Evolutionary conservation across 2,113 vertebrate species (phyloP).

Genomic region (Gnathonemus longibarbis): DNA sequence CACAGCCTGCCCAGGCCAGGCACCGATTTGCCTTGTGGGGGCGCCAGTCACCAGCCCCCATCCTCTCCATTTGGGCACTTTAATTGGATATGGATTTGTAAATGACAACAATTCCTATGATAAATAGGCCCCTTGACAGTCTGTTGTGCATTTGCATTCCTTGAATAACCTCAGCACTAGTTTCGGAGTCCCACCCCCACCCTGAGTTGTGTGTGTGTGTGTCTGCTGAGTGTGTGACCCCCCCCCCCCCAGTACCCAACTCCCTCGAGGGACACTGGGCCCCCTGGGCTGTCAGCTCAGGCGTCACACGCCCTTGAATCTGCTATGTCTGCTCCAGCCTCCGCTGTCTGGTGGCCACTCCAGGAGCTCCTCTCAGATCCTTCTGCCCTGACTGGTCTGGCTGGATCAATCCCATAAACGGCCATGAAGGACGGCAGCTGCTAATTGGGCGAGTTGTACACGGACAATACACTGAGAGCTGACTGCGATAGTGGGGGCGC

Average conservation of each 20-base stretch:
- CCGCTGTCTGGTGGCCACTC: no score
- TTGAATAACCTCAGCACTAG: slow-evolving; percentile 61
- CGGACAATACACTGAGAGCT: slow-evolving; percentile 36
- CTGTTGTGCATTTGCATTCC: slow-evolving; percentile 67
- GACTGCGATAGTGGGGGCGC: slow-evolving; percentile 9
- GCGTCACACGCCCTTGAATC: neutral
- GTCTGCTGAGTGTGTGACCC: slow-evolving; percentile 17
- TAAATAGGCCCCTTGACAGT: slow-evolving; percentile 62
- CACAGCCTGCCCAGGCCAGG: slow-evolving; percentile 57
- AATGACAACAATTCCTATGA: slow-evolving; percentile 53
- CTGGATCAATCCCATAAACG: slow-evolving; percentile 33
- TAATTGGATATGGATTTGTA: slow-evolving; percentile 74
- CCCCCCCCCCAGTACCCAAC: neutral
- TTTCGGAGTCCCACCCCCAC: slow-evolving; percentile 38
- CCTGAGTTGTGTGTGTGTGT: slow-evolving; percentile 1
- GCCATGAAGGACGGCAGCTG: slow-evolving; percentile 24
- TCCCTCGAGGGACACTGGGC: neutral
- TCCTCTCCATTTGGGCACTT: slow-evolving; percentile 61
- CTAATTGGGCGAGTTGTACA: slow-evolving; percentile 43
- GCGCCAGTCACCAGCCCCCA: slow-evolving; percentile 44
- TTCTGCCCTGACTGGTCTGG: slow-evolving; percentile 20
- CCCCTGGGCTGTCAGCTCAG: neutral
- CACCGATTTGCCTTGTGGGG: slow-evolving; percentile 39
- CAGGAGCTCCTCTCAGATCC: neutral
- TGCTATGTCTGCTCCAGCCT: neutral